These are phyloP conservation scores for Drosophila villosipedis DNA, from an alignment of 2,888 invertebrate species.

Conservation along the genomic window DNA sequence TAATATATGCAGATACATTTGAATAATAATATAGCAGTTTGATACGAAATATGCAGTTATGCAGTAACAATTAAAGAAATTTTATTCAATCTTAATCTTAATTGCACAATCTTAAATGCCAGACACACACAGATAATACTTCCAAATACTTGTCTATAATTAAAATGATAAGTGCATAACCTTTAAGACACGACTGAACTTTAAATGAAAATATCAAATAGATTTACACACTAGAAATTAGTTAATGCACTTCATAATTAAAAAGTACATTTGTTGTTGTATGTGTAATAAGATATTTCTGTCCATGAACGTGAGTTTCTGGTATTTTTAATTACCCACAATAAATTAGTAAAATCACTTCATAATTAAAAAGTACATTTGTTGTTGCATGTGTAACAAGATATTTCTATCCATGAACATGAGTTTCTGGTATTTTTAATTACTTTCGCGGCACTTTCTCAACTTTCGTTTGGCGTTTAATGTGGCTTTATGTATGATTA, in stretches of 20 bases:
- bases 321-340: constrained; percentile 42
- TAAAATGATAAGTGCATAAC: not conserved
- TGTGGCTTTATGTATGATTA: constrained; percentile 65
- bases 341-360: constrained; percentile 8
- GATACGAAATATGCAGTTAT: not conserved
- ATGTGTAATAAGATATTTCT: constrained; percentile 3
- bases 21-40: constrained; percentile 1
- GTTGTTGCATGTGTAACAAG: constrained; percentile 1
- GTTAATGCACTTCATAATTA: not conserved
- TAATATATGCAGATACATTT: not conserved
- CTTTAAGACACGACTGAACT: constrained; percentile 6
- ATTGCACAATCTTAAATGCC: constrained; percentile 4
- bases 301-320: not conserved
- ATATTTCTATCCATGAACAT: constrained; percentile 8
- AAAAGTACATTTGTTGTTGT: not conserved
- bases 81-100: not conserved
- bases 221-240: not conserved
- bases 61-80: not conserved
- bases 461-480: constrained; percentile 33
- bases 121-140: not conserved
- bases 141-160: constrained; percentile 6
- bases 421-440: constrained; percentile 51
- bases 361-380: not conserved
- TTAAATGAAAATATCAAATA: not conserved
- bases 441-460: constrained; percentile 46